Evolutionary conservation across 1,140 invertebrate species (phyloP).

Genomic region (Hormaphis cornu): DNA sequence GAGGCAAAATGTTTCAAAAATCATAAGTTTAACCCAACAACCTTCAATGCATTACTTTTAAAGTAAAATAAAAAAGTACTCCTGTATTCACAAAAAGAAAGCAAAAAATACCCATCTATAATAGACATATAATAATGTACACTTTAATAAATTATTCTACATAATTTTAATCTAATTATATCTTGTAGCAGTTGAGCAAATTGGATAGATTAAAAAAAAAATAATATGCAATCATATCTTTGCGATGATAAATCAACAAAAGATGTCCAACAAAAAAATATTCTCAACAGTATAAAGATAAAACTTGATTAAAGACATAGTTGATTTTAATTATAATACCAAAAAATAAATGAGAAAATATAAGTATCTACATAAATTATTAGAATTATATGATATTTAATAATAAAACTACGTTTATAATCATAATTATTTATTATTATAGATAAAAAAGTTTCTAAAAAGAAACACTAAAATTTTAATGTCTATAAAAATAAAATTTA

Average conservation of each 20-base stretch:
- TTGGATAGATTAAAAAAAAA: constrained; percentile 6
- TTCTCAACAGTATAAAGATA: not conserved
- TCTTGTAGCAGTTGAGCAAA: constrained; percentile 16
- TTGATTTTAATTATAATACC: not conserved
- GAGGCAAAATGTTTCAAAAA: not conserved
- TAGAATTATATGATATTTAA: constrained; percentile 22
- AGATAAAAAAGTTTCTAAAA: not conserved
- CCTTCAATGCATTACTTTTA: not conserved
- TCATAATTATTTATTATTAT: constrained; percentile 13
- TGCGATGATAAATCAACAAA: not conserved
- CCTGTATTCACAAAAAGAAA: not conserved
- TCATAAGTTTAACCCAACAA: not conserved
- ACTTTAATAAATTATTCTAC: not conserved
- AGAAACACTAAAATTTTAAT: not conserved
- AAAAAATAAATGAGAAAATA: constrained; percentile 12
- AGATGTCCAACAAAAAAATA: not conserved
- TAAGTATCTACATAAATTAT: constrained; percentile 17
- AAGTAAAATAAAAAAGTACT: not conserved
- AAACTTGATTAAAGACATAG: constrained; percentile 1
- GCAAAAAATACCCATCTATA: not conserved
- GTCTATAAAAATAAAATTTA: too few species aligned
- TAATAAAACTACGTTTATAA: constrained; percentile 11
- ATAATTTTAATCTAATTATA: not conserved
- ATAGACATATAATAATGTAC: not conserved
- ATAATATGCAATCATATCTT: not conserved